These are phyloP conservation scores for Eudasyphora cyanicolor DNA, from an alignment of 2,888 invertebrate genomes.

Conservation along the genomic window DNA sequence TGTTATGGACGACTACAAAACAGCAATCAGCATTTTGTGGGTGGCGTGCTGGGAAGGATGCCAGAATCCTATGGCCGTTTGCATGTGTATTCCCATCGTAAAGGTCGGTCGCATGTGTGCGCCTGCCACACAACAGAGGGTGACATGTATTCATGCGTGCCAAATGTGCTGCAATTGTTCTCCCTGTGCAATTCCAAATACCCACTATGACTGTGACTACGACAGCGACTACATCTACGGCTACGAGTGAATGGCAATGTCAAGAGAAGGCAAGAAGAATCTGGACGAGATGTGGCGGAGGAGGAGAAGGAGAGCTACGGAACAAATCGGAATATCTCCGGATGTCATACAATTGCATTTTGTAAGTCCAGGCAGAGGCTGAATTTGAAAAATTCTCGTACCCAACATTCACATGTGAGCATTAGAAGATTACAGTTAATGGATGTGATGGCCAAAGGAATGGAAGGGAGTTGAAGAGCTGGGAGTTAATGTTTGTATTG, in stretches of 20 bases:
- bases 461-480: not conserved
- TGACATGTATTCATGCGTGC: constrained; percentile 35
- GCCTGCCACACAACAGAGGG: constrained; percentile 7
- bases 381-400: constrained; percentile 1
- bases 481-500: no score
- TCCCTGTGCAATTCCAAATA: not conserved
- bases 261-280: not conserved
- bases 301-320: not conserved
- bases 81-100: not conserved
- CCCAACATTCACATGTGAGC: not conserved
- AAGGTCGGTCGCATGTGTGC: constrained; percentile 5
- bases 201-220: not conserved
- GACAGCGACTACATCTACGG: not conserved
- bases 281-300: no score
- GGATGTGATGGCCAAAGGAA: constrained; percentile 6
- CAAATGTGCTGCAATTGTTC: constrained; percentile 35
- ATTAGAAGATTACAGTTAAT: constrained; percentile 31
- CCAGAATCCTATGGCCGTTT: not conserved
- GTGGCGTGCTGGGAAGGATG: constrained; percentile 9
- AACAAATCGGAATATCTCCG: constrained; percentile 21
- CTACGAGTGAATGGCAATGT: not conserved
- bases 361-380: not conserved
- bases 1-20: not conserved
- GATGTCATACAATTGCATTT: constrained; percentile 33
- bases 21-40: not conserved